Percentiles rank a stretch among this genome's conserved stretches.
Conservation (phyloP, 2,113 vertebrate genomes). For the Gadus chalcogrammus region DNA sequence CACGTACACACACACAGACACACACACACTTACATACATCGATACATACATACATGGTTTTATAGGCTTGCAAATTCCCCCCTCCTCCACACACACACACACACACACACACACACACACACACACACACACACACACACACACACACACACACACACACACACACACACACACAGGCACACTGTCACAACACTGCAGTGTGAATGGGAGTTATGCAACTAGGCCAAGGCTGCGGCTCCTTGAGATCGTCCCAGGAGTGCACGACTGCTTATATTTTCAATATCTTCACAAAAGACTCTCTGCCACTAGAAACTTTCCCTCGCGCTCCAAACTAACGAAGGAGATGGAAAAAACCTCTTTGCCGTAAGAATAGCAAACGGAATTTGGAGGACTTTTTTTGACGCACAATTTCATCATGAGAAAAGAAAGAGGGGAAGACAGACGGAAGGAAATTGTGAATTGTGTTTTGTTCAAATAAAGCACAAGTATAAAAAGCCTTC, state of each 20-base stretch:
- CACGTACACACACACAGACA: neutral
- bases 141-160: no score
- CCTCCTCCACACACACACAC: neutral
- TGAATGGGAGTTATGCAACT: neutral
- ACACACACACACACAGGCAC: neutral
- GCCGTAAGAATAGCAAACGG: no score
- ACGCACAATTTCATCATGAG: no score
- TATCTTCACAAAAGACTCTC: neutral
- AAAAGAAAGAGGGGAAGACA: no score
- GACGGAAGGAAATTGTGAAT: no score
- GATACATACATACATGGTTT: neutral
- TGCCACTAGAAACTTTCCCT: neutral
- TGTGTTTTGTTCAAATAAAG: no score
- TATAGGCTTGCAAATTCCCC: no score
- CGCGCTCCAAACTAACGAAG: no score
- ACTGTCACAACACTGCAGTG: neutral
- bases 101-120: slow-evolving; percentile 4
- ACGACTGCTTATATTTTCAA: neutral
- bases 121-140: slow-evolving; percentile 1
- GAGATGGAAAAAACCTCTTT: no score
- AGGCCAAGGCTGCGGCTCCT: neutral
- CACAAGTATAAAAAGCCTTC: no score
- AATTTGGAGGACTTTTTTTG: no score
- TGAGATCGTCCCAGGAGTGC: neutral
- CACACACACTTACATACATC: neutral